A percentile compares a stretch with the other conserved stretches of the same genome.
These are phyloP conservation scores for Ellobius talpinus DNA, from an alignment of 2,113 vertebrate species.

Conservation along the genomic window DNA sequence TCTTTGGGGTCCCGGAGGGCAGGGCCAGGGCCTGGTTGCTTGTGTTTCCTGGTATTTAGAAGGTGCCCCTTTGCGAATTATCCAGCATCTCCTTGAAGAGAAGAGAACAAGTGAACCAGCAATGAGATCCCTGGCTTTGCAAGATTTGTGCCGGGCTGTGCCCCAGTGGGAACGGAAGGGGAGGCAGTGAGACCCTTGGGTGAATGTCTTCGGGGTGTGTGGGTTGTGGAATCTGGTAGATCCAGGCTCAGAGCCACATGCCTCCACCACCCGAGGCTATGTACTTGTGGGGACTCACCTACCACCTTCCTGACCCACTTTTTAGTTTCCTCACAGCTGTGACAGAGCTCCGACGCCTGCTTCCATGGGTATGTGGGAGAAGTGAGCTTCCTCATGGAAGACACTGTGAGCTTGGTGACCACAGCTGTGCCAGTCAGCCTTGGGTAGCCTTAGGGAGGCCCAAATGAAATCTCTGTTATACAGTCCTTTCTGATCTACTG, in stretches of 20 bases:
- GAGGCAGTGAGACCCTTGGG: accelerated
- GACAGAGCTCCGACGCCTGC: accelerated
- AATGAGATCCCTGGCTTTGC: accelerated
- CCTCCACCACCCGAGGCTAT: accelerated
- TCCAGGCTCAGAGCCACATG: not conserved
- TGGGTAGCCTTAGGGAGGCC: not conserved
- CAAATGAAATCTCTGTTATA: accelerated
- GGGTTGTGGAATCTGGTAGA: not conserved
- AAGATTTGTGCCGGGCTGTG: accelerated
- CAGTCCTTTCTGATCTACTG: not conserved
- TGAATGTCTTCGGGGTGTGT: accelerated
- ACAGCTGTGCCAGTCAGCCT: not conserved
- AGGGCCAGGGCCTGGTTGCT: not conserved
- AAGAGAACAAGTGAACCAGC: not conserved
- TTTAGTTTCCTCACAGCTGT: not conserved
- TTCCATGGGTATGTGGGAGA: not conserved
- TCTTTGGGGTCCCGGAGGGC: accelerated
- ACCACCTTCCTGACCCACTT: not conserved
- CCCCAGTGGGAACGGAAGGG: not conserved
- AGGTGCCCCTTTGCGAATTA: not conserved
- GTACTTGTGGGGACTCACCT: not conserved
- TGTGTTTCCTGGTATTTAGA: not conserved
- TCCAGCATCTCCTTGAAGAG: not conserved
- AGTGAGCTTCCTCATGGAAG: not conserved
- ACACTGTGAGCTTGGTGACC: not conserved